Percentiles rank a stretch among this genome's conserved stretches.
These are phyloP conservation scores for Sebastes vulpes DNA, from an alignment of 2,797 vertebrate genomes.

Conservation along the genomic window DNA sequence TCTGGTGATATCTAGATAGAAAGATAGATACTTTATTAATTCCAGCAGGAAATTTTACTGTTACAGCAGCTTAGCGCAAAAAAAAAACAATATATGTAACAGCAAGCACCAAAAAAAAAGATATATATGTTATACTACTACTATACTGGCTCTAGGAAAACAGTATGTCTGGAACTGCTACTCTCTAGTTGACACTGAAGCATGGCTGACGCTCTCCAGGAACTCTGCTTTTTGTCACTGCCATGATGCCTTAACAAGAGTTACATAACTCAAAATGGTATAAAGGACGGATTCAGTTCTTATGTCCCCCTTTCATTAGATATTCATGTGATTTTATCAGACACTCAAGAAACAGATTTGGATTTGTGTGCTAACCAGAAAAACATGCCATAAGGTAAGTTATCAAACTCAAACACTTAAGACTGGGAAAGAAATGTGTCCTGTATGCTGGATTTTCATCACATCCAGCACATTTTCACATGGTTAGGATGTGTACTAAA, in stretches of 20 bases:
- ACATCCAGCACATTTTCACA: neutral
- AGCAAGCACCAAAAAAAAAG: too few species aligned
- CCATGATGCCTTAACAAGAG: neutral
- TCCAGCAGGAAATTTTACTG: too few species aligned
- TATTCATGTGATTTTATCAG: neutral
- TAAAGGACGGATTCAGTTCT: neutral
- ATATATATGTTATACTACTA: neutral
- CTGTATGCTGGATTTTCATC: neutral
- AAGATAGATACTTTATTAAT: too few species aligned
- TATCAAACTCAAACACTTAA: neutral
- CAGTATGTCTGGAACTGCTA: neutral
- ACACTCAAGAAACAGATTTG: neutral
- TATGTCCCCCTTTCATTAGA: neutral
- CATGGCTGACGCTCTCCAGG: neutral
- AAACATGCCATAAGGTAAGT: neutral
- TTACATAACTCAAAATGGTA: slow-evolving; percentile 11
- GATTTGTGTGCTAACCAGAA: neutral
- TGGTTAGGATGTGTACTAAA: neutral
- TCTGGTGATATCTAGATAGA: too few species aligned
- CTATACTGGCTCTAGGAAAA: neutral
- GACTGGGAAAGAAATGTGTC: too few species aligned
- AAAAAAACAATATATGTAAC: too few species aligned
- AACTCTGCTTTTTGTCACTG: slow-evolving; percentile 7
- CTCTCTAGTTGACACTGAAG: neutral
- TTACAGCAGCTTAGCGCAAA: too few species aligned